Evolutionary conservation across 1,140 invertebrate species (phyloP).

Genomic region (Zaprionus kolodkinae): DNA sequence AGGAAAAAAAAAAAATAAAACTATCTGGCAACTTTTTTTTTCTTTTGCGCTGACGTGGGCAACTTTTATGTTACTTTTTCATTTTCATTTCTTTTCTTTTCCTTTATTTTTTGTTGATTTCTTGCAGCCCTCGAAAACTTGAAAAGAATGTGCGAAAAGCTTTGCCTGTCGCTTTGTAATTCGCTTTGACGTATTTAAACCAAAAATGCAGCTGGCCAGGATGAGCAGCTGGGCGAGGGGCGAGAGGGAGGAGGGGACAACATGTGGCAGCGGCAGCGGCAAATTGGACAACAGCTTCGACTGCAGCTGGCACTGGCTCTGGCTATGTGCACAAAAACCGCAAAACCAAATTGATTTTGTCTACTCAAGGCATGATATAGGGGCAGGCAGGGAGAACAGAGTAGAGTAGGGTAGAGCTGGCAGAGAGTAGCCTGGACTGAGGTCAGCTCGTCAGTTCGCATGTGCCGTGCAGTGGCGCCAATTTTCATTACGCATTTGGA

Average conservation of each 20-base stretch:
- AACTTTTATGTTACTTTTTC: conserved; percentile 41
- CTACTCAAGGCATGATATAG: conserved; percentile 65
- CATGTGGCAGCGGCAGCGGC: conserved; percentile 46
- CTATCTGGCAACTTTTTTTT: conserved; percentile 23
- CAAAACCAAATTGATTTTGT: conserved; percentile 82
- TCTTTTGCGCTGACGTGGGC: conserved; percentile 53
- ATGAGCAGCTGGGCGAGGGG: conserved; percentile 8
- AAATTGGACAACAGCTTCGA: conserved; percentile 60
- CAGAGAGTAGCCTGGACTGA: neutral
- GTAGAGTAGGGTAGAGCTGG: neutral
- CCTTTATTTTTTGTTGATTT: no score
- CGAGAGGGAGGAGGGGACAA: conserved; percentile 21
- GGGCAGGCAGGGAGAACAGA: no score
- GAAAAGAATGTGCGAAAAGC: conserved; percentile 2
- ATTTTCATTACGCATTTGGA: conserved; percentile 78
- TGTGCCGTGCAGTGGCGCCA: conserved; percentile 52
- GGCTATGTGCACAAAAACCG: conserved; percentile 55
- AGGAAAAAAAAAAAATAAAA: neutral
- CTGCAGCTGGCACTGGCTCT: conserved; percentile 18
- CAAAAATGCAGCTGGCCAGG: conserved; percentile 65
- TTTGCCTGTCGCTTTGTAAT: conserved; percentile 42
- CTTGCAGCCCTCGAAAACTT: conserved; percentile 13
- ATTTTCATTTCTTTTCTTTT: neutral
- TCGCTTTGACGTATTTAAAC: conserved; percentile 68
- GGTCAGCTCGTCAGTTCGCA: conserved; percentile 34